Base-by-base conservation (phyloP, 2,797 vertebrate genomes). In the Cygnus olor region DNA sequence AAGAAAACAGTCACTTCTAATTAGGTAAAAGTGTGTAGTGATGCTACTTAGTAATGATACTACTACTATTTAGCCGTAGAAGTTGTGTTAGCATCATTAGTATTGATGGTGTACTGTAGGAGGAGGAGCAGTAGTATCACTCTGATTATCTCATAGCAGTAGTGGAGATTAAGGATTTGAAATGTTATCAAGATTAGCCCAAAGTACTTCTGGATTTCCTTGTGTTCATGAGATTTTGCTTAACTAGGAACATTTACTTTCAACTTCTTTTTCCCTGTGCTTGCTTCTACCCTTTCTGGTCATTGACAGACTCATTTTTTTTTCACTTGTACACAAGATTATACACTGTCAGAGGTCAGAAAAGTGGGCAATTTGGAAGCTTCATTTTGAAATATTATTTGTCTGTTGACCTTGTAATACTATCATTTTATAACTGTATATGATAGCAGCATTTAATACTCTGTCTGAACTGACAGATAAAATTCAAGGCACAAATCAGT, bases 361-460 rank as follows among this genome's bases (percentile, higher is more conserved):
- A 70, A 94, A 85, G 45, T 36, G 69, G 60, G 76, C 25, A 83
- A 36, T 80, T 83, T 70, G 65, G 76, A 92, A 65, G 58, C 71
- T 89, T 93, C 68, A 58, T 85, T 88, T 87, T 58, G 54, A 80
- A 88, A 65, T 69, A 89, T 69, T 66, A 80, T 90, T 93, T 93
- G 30, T 40, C 76, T 76, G n/a, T 73, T 93, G 80, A 88, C 87
- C 92, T 90, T 89, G 69, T 80, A 83, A 89, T 79, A 20, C 30
- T 70, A 56, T 66, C 11, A 44, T 89, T 88, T 72, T n/a, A 92
- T 83, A 85, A 92, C 54, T 70, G 70, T 47, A 11, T 87, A 81
- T 53, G 85, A 88, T 78, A 91, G 49, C 38, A 80, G 36, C 70
- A 60, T 89, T 72, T 91, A 96, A 83, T 86, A 85, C 58, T 44